Evolutionary conservation across 2,113 vertebrate species (phyloP), one percentile per base, ranked within the genome.

Genomic region (Cynopterus brachyotis): DNA sequence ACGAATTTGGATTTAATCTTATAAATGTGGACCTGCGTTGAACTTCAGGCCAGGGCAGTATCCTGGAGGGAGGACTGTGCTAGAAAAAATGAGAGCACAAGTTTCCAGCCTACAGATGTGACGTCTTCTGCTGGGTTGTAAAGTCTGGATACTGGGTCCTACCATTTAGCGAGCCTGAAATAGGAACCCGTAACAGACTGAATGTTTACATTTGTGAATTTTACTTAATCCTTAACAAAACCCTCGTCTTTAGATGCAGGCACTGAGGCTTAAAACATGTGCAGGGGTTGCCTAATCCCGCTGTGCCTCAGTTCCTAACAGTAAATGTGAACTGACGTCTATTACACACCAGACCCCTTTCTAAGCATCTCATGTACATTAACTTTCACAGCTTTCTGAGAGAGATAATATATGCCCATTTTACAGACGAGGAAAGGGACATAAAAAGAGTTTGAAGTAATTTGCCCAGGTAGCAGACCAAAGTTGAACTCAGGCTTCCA

Each of bases 1-100:
- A 8, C 0, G 0, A 10, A 28, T 37, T 47, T 86, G 78, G 55
- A 16, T 53, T 37, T 15, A 19, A 42, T 50, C 66, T 64, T 53
- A 1, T 22, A 24, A 11, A 6, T 0, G 0, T n/a, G 69, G 9
- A 59, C 69, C 28, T 17, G 1, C 0, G 0, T 9, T n/a, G 66
- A 66, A 35, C 0, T 3, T 35, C 22, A 13, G 75, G 69, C 64
- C 5, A 4, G 32, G 57, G 7, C 42, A 37, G 55, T 28, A 6
- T 17, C 20, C 67, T 26, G 30, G 24, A 55, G 16, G 26, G 24
- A 55, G 20, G 28, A 17, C 26, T 6, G 0, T 22, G 59, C 45
- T 30, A 9, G 26, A 59, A 50, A 53, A 86, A 67, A 24, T 5
- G 20, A 60, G 67, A 89, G 4, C 42, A 19, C 64, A 62, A 75